A percentile compares a stretch with the other conserved stretches of the same genome.
Conservation (phyloP, 2,113 vertebrate genomes). For the Argyrosomus japonicus region DNA sequence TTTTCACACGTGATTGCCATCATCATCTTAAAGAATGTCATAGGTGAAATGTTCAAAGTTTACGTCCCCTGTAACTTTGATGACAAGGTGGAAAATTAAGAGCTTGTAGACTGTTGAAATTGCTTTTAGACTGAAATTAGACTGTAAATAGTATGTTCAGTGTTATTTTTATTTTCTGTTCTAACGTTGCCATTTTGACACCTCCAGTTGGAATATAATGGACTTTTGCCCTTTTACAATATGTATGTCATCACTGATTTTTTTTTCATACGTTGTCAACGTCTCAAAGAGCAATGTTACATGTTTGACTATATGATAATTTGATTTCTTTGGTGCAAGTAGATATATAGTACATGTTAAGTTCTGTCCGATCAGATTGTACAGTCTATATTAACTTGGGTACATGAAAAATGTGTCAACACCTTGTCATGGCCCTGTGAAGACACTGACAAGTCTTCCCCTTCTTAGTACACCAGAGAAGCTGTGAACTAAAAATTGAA, state of each 20-base stretch:
- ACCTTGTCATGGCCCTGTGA: neutral
- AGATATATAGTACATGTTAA: neutral
- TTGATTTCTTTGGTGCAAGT: neutral
- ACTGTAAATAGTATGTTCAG: neutral
- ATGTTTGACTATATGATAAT: conserved; percentile 28
- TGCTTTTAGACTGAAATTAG: neutral
- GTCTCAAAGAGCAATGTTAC: neutral
- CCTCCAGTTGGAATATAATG: neutral
- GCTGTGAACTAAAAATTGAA: conserved; percentile 4
- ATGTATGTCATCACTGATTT: neutral
- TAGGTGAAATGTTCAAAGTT: conserved; percentile 14
- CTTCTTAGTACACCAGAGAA: neutral
- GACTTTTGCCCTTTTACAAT: neutral
- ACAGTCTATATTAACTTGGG: conserved; percentile 5
- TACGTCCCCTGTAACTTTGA: neutral
- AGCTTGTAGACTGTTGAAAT: neutral
- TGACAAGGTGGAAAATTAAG: conserved; percentile 7
- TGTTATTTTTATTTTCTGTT: neutral
- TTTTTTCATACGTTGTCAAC: neutral
- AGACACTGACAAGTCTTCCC: neutral
- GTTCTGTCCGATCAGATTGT: neutral
- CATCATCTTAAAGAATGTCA: conserved; percentile 10
- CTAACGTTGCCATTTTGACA: neutral
- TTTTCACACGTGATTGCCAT: conserved; percentile 38
- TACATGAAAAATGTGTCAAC: neutral